These are phyloP conservation scores for Nothura maculosa DNA, from an alignment of 2,797 vertebrate species.

Conservation along the genomic window DNA sequence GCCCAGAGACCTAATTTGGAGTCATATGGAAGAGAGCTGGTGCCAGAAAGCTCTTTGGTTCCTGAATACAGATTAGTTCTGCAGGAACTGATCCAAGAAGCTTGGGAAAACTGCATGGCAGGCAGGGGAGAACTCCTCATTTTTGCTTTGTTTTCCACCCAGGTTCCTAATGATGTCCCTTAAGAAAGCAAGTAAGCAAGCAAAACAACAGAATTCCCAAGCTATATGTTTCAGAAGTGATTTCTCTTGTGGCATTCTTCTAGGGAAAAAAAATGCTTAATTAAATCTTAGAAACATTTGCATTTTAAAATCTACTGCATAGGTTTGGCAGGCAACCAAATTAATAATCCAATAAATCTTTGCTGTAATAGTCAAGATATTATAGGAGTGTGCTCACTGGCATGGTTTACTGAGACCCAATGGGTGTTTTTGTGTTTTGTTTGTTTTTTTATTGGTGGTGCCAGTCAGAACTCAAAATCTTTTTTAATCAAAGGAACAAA, in stretches of 20 bases:
- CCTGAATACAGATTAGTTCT: slow-evolving; percentile 41
- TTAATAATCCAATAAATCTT: slow-evolving; percentile 54
- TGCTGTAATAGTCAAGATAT: background rate
- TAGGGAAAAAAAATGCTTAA: background rate
- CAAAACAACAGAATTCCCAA: slow-evolving; percentile 10
- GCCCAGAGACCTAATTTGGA: slow-evolving; percentile 55
- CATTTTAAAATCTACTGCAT: slow-evolving; percentile 3
- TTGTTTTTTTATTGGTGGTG: background rate
- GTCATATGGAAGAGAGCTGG: background rate
- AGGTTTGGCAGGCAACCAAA: slow-evolving; percentile 17
- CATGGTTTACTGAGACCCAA: background rate
- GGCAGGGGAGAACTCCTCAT: background rate
- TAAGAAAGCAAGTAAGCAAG: slow-evolving; percentile 17
- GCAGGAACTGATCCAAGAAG: slow-evolving; percentile 21
- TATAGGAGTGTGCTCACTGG: background rate
- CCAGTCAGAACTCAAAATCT: slow-evolving; percentile 30
- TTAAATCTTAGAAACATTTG: background rate
- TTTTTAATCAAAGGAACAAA: slow-evolving; percentile 52
- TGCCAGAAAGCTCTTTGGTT: slow-evolving; percentile 40
- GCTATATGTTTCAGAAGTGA: background rate
- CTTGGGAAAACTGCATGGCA: background rate
- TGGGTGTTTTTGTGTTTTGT: background rate
- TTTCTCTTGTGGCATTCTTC: slow-evolving; percentile 8
- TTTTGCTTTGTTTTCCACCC: background rate
- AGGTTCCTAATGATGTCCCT: background rate